phyloP scores from a whole-genome alignment of 2,797 vertebrate genomes.

The Dermochelys coriacea region DNA sequence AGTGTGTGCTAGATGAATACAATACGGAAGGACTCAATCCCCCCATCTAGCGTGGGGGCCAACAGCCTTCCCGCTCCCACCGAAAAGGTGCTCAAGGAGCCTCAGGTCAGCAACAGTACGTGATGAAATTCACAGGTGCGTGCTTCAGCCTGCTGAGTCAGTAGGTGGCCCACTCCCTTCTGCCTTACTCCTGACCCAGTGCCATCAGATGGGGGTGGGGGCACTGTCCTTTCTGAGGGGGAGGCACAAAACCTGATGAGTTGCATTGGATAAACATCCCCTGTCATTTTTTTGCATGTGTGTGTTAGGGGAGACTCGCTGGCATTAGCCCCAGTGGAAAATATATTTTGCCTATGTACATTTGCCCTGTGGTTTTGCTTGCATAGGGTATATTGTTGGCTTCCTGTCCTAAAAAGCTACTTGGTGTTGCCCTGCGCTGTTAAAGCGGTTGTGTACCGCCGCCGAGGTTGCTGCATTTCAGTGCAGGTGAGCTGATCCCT shows the following conservation, averaged over 20 bases:
- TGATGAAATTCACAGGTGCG: background rate
- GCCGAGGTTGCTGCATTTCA: background rate
- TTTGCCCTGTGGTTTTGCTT: background rate
- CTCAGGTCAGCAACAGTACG: background rate
- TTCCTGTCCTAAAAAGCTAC: background rate
- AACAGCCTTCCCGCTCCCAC: too few species aligned
- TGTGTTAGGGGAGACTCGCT: background rate
- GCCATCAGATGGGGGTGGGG: too few species aligned
- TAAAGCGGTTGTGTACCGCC: background rate
- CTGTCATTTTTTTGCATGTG: fast-evolving
- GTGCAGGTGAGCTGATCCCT: background rate
- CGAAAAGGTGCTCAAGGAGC: background rate
- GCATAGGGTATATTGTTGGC: background rate
- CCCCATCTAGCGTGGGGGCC: background rate
- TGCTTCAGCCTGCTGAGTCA: background rate
- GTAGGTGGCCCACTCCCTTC: background rate
- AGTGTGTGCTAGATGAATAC: background rate
- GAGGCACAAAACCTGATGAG: background rate
- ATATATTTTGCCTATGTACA: background rate
- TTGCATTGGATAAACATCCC: background rate
- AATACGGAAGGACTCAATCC: background rate
- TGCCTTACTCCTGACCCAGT: background rate
- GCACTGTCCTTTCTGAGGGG: background rate
- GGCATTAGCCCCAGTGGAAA: background rate
- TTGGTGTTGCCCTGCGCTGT: background rate